Evolutionary conservation across 1,140 invertebrate genomes (phyloP).

Genomic region (Bombyx mori): DNA sequence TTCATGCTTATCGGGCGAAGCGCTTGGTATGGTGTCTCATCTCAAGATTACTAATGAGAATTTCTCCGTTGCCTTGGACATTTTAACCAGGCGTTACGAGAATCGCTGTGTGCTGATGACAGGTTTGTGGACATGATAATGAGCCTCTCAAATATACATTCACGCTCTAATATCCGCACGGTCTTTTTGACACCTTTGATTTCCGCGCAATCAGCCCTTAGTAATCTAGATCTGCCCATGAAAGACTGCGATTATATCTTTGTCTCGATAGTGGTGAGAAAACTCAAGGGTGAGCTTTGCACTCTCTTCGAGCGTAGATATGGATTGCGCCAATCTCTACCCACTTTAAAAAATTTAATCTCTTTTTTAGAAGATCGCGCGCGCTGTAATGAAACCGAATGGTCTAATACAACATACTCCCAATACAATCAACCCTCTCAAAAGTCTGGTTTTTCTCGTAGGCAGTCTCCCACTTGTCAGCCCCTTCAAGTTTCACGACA

Average conservation of each 20-base stretch:
- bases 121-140: slow-evolving; percentile 12
- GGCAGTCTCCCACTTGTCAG: too few species aligned
- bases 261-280: slow-evolving; percentile 13
- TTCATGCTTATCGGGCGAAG: slow-evolving; percentile 5
- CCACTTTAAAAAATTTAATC: slow-evolving; percentile 11
- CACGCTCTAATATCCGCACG: too few species aligned
- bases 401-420: neutral
- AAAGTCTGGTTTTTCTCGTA: neutral
- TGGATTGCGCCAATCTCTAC: slow-evolving; percentile 1
- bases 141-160: neutral
- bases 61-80: slow-evolving; percentile 1
- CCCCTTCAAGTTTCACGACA: too few species aligned
- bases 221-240: slow-evolving; percentile 10
- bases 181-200: too few species aligned
- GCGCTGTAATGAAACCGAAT: slow-evolving; percentile 7
- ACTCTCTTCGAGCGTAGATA: slow-evolving; percentile 9
- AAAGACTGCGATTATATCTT: slow-evolving; percentile 11
- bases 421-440: neutral
- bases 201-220: neutral
- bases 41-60: slow-evolving; percentile 6
- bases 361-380: slow-evolving; percentile 10
- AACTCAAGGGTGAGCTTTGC: slow-evolving; percentile 12
- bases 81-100: slow-evolving; percentile 3
- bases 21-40: slow-evolving; percentile 6
- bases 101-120: slow-evolving; percentile 6